Evolutionary conservation across 2,888 invertebrate genomes (phyloP), one percentile per base, ranked within the genome.

Genomic region (Fissipunctia ypsillon): DNA sequence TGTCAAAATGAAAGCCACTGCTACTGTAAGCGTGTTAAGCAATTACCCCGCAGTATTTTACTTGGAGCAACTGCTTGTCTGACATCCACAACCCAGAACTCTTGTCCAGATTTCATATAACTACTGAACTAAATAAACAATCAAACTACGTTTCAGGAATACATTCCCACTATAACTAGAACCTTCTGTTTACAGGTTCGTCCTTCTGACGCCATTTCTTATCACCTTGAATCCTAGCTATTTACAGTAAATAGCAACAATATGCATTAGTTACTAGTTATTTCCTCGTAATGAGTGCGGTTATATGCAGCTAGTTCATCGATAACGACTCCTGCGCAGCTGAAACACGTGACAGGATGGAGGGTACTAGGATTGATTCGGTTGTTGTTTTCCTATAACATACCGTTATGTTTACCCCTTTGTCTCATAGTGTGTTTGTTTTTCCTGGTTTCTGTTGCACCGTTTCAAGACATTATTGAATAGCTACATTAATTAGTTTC

Each of bases 331-430:
- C 59, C 43, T 65, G 69, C 25, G 56, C 25, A 41, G 25, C 48
- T 61, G 22, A 14, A 54, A 60, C 83, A 82, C 81, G 81, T 81
- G 81, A 81, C 83, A 65, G 65, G 78, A 81, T 66, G 64, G 63
- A 68, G 35, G 68, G 63, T 1, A 54, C 50, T n/a, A 19, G 48
- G 38, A 59, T 35, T 9, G 56, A 5, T 73, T 60, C 3, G 38
- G 10, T 69, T 76, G 72, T 72, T 76, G 12, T 76, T 78, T 76
- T 72, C 72, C 78, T 78, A 72, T 19, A 52, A n/a, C 19, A 69
- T 69, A 61, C 25, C 54, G n/a, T 69, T 16, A 28, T 28, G 22
- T 66, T 48, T n/a, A 5, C 10, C 2, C 28, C 28, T 75, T 45
- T 69, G 60, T 56, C 9, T 57, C 12, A 41, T 10, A n/a, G 9